These are phyloP conservation scores for Garra rufa DNA, from an alignment of 2,113 vertebrate genomes.

Conservation along the genomic window DNA sequence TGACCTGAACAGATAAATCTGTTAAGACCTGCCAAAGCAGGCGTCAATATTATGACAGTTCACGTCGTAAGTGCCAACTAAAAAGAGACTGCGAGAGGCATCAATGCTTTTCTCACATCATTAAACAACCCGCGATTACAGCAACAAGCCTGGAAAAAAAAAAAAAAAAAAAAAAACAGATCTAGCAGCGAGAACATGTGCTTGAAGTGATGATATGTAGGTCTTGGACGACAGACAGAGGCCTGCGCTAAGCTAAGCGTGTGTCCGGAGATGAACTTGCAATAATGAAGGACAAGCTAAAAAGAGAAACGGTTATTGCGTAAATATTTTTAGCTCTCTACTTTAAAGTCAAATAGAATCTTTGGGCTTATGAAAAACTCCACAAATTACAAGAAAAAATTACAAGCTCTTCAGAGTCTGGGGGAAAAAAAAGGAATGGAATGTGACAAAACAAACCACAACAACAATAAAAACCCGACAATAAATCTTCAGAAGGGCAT, in stretches of 20 bases:
- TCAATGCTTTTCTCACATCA: conserved; percentile 6
- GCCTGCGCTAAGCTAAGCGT: neutral
- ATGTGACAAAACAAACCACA: conserved; percentile 62
- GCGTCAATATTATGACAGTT: conserved; percentile 31
- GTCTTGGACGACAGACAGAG: neutral
- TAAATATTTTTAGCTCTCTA: conserved; percentile 21
- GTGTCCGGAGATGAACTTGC: conserved; percentile 19
- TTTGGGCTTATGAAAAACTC: neutral
- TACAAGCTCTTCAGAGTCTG: conserved; percentile 54
- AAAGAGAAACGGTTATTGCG: neutral
- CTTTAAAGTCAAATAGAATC: neutral
- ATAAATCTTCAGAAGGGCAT: conserved; percentile 61
- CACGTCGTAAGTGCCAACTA: neutral
- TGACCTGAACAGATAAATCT: conserved; percentile 6
- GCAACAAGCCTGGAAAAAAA: neutral
- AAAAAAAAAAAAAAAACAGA: neutral
- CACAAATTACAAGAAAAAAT: conserved; percentile 45
- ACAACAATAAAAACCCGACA: conserved; percentile 57
- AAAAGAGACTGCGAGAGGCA: conserved; percentile 9
- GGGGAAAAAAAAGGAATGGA: conserved; percentile 73
- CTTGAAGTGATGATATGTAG: conserved; percentile 18
- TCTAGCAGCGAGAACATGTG: neutral
- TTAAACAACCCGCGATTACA: neutral
- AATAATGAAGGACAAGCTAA: conserved; percentile 16
- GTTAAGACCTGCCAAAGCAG: conserved; percentile 33